Conservation (phyloP, 1,140 invertebrate genomes). For the fruit fly (Drosophila melanogaster) region Release_6_plus_ISO1_MT NT_037436.4:15923001-15923500, state of each 20-base stretch:
- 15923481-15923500: neutral
- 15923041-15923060: conserved; percentile 41
- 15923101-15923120: conserved; percentile 51
- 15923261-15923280: conserved; percentile 47
- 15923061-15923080: conserved; percentile 25
- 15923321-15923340: conserved; percentile 53
- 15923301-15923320: conserved; percentile 9
- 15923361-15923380: conserved; percentile 64
- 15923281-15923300: conserved; percentile 27
- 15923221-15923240: neutral
- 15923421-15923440: conserved; percentile 63
- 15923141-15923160: conserved; percentile 53
- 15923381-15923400: conserved; percentile 43
- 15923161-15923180: conserved; percentile 43
- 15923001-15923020: conserved; percentile 30
- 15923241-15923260: conserved; percentile 53
- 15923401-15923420: conserved; percentile 64
- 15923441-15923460: conserved; percentile 9
- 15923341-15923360: conserved; percentile 64
- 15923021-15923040: conserved; percentile 1
- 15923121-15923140: conserved; percentile 41
- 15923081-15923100: conserved; percentile 13
- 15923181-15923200: conserved; percentile 35
- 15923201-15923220: neutral
- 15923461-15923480: conserved; percentile 9